phyloP scores from a whole-genome alignment of 2,113 vertebrate genomes.

The Thunnus maccoyii region DNA sequence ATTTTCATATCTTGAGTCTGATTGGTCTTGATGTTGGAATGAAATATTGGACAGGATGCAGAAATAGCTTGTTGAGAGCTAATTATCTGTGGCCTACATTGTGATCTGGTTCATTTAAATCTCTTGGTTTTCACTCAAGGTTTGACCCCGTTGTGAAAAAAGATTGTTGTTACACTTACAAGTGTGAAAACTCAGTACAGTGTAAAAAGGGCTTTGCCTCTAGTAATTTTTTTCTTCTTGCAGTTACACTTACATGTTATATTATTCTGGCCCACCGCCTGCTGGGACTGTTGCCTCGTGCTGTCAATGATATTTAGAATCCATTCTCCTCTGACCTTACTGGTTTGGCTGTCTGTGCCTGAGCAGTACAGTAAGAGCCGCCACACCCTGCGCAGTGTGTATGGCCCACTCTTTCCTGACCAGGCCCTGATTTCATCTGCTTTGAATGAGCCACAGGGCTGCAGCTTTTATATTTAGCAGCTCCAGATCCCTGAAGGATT shows the following conservation, averaged over 20 bases:
- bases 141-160: conserved; percentile 67
- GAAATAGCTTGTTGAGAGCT: conserved; percentile 69
- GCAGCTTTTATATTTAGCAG: conserved; percentile 81
- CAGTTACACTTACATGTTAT: conserved; percentile 12
- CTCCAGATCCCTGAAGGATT: conserved; percentile 75
- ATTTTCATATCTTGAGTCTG: neutral
- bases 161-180: conserved; percentile 24
- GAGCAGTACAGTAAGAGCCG: conserved; percentile 52
- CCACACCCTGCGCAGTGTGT: conserved; percentile 77
- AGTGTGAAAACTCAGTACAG: neutral
- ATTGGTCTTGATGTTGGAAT: neutral
- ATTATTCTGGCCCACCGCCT: conserved; percentile 31
- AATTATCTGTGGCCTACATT: conserved; percentile 80
- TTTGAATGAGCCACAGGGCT: conserved; percentile 71
- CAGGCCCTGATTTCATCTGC: conserved; percentile 76
- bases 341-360: conserved; percentile 51
- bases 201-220: conserved; percentile 8
- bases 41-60: conserved; percentile 31
- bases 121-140: conserved; percentile 37
- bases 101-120: conserved; percentile 69
- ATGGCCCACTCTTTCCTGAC: conserved; percentile 75
- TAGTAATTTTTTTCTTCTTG: conserved; percentile 1
- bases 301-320: conserved; percentile 70
- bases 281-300: conserved; percentile 44
- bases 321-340: conserved; percentile 84